These are phyloP conservation scores for Octonoba sinensis DNA, from an alignment of 2,888 invertebrate genomes.

Conservation along the genomic window DNA sequence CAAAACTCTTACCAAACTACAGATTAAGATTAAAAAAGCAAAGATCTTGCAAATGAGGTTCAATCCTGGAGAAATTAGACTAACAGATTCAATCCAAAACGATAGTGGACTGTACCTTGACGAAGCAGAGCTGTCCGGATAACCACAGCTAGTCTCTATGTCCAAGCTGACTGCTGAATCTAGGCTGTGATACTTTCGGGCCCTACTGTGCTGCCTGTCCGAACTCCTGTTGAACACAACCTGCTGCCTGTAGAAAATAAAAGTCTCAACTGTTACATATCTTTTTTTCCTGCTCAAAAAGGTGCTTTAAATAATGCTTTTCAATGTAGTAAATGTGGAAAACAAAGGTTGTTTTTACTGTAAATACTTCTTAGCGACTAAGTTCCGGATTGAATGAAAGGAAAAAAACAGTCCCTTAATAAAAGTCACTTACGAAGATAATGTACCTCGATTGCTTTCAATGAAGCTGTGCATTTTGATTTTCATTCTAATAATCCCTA, in stretches of 20 bases:
- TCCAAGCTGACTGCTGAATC: slow-evolving; percentile 65
- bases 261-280: slow-evolving; percentile 32
- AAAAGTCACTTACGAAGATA: neutral
- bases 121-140: slow-evolving; percentile 65
- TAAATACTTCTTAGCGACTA: neutral
- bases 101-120: slow-evolving; percentile 59
- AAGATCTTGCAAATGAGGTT: too few relatives aligned
- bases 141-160: slow-evolving; percentile 66
- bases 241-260: slow-evolving; percentile 65
- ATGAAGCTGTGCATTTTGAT: too few relatives aligned
- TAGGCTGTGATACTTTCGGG: slow-evolving; percentile 65
- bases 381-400: neutral
- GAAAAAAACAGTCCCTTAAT: too few relatives aligned
- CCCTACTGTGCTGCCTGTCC: slow-evolving; percentile 61
- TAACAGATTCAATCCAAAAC: too few relatives aligned
- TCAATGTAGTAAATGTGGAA: neutral
- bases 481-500: too few relatives aligned
- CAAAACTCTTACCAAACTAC: too few relatives aligned
- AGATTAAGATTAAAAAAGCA: too few relatives aligned
- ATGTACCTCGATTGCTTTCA: too few relatives aligned
- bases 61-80: too few relatives aligned
- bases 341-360: neutral
- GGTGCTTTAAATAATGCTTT: neutral
- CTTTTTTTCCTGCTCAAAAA: slow-evolving; percentile 10
- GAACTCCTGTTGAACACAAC: slow-evolving; percentile 66